Evolutionary conservation across 2,113 vertebrate species (phyloP).

Genomic region (Hiodon alosoides): DNA sequence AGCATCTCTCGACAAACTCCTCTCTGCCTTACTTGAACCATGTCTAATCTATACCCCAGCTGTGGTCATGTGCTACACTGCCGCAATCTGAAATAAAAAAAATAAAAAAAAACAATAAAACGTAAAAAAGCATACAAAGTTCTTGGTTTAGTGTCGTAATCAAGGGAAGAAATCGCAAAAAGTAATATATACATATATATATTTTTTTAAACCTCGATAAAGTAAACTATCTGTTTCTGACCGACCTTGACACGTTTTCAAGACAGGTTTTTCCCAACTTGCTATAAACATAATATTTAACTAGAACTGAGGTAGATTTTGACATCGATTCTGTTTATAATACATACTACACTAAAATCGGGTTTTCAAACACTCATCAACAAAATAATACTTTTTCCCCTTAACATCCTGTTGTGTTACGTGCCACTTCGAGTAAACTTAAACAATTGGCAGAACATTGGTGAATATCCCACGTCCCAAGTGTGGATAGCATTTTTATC

Average conservation of each 20-base stretch:
- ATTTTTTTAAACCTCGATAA: not conserved
- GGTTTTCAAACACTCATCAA: no score
- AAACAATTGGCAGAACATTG: no score
- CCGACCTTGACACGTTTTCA: not conserved
- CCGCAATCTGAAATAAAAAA: not conserved
- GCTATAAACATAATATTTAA: not conserved
- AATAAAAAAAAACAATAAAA: not conserved
- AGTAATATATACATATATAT: no score
- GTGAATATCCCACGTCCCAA: no score
- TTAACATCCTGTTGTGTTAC: no score
- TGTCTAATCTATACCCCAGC: not conserved
- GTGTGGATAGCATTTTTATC: no score
- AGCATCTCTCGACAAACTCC: conserved; percentile 13
- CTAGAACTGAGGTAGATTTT: no score
- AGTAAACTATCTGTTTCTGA: not conserved
- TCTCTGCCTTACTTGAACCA: not conserved
- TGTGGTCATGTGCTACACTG: conserved; percentile 4
- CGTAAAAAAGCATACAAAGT: not conserved
- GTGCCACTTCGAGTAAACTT: no score
- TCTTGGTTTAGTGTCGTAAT: conserved; percentile 2
- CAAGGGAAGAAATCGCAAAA: not conserved
- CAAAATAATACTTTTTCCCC: no score
- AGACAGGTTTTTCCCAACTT: not conserved
- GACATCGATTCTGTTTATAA: no score
- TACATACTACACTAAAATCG: no score